Conservation (phyloP, 2,888 invertebrate species). For the Eueremaeus valkanovi region DNA sequence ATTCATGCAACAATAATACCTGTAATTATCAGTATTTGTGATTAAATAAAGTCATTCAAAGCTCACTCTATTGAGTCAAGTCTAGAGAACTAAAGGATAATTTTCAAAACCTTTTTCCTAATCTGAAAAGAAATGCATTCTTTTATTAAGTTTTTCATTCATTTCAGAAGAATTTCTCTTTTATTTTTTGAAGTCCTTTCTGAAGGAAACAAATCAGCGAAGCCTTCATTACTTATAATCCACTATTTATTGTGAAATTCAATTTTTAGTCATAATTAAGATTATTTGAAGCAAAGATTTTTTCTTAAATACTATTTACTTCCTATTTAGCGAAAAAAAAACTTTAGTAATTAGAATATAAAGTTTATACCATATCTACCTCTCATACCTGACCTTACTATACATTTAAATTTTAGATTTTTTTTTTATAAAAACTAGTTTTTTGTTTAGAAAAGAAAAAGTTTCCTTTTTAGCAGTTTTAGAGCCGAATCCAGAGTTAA, state of each 20-base stretch:
- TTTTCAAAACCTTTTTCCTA: background rate
- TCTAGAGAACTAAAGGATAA: background rate
- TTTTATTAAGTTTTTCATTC: background rate
- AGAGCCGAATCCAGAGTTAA: background rate
- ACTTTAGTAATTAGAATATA: constrained; percentile 1
- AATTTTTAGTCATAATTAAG: constrained; percentile 4
- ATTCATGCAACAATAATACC: background rate
- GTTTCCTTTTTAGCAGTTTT: background rate
- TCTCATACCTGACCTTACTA: constrained; percentile 7
- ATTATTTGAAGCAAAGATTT: background rate
- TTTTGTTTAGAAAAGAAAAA: background rate
- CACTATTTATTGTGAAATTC: background rate
- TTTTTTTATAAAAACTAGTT: background rate
- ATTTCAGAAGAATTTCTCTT: background rate
- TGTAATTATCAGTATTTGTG: background rate
- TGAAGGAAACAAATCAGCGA: background rate
- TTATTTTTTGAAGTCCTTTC: background rate
- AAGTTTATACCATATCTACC: background rate
- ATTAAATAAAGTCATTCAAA: background rate
- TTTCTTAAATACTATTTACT: background rate
- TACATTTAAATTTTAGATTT: background rate
- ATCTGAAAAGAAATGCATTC: background rate
- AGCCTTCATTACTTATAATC: background rate
- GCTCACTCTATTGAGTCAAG: background rate
- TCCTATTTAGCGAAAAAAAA: background rate